These are phyloP conservation scores for Brachionus plicatilis DNA, from an alignment of 1,140 invertebrate genomes.

Conservation along the genomic window DNA sequence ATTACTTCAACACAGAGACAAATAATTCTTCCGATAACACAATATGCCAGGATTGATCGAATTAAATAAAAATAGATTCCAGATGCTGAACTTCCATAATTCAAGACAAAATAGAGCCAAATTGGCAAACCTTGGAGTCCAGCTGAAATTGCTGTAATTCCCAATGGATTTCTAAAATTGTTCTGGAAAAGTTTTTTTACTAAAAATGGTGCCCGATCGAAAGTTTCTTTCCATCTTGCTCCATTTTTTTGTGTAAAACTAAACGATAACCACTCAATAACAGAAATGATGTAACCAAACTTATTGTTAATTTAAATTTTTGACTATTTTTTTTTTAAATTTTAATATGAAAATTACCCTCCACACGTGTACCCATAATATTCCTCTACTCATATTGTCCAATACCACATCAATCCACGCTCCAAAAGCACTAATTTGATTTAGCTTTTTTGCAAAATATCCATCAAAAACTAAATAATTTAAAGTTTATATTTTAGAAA, in stretches of 20 bases:
- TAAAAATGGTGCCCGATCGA: not conserved
- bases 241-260: not conserved
- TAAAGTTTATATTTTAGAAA: not conserved
- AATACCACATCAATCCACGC: constrained; percentile 39
- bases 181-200: constrained; percentile 7
- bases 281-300: not conserved
- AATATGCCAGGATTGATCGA: not conserved
- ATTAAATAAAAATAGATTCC: not conserved
- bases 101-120: not conserved
- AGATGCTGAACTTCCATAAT: not conserved
- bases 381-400: constrained; percentile 22
- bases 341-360: not conserved
- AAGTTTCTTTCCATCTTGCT: constrained; percentile 20
- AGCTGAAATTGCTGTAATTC: constrained; percentile 1
- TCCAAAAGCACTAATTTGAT: constrained; percentile 28
- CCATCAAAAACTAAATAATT: constrained; percentile 32
- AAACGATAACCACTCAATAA: constrained; percentile 37
- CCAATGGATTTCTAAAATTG: constrained; percentile 5
- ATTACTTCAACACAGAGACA: constrained; percentile 15
- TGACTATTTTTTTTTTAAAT: not conserved
- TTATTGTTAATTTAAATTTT: constrained; percentile 2
- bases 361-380: not conserved
- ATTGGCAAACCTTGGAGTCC: constrained; percentile 36
- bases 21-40: constrained; percentile 3
- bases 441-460: constrained; percentile 16